Conservation (phyloP, 2,888 invertebrate species). For the Drosophila neoperkinsi region DNA sequence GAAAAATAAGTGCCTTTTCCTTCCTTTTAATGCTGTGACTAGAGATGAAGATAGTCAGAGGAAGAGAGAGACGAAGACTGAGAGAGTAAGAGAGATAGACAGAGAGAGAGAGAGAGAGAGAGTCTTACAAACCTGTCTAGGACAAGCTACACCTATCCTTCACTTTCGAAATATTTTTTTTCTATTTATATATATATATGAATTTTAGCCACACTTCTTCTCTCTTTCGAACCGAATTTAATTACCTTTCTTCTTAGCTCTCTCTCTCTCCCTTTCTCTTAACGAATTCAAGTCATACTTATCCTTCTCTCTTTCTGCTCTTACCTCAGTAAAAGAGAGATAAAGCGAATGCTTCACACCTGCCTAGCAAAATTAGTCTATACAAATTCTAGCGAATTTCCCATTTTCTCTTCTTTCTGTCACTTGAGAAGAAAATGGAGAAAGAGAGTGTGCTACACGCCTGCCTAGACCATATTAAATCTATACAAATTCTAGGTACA, state of each 20-base stretch:
- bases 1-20: neutral
- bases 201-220: neutral
- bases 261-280: neutral
- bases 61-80: neutral
- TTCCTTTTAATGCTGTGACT: neutral
- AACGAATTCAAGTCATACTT: neutral
- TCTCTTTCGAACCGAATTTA: neutral
- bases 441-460: neutral
- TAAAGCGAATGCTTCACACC: neutral
- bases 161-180: neutral
- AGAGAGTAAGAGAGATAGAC: neutral
- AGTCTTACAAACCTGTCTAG: neutral
- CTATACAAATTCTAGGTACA: neutral
- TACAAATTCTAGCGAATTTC: too few relatives aligned
- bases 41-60: conserved; percentile 35
- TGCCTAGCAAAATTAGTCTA: too few relatives aligned
- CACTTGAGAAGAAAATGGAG: neutral
- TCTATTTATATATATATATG: too few relatives aligned
- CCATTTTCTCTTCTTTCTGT: neutral
- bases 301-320: neutral
- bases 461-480: neutral
- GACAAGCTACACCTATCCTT: neutral
- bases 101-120: neutral
- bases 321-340: neutral
- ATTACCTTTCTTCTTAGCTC: neutral